These are phyloP conservation scores for Galerucella calmariensis DNA, from an alignment of 2,888 invertebrate genomes.

Conservation along the genomic window DNA sequence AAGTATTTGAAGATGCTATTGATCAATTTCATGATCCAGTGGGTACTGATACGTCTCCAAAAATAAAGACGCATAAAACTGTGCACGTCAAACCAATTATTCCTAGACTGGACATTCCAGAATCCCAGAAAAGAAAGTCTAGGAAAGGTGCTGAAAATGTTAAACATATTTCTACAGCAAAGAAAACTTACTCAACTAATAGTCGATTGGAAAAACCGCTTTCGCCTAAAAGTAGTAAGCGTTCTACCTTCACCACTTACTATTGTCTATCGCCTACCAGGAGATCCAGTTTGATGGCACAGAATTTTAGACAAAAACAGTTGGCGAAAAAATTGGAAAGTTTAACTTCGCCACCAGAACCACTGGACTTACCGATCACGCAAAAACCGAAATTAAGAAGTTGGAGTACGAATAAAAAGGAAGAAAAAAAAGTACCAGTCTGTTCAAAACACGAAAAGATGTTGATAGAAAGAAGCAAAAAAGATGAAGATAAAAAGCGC, in stretches of 20 bases:
- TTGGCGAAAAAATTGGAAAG: neutral
- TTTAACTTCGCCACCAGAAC: neutral
- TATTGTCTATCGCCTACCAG: slow-evolving; percentile 1
- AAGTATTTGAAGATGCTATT: slow-evolving; percentile 11
- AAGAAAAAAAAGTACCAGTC: neutral
- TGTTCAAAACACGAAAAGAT: too few species aligned
- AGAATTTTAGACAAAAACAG: neutral
- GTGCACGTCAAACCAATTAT: neutral
- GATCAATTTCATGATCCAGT: neutral
- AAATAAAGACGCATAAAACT: too few species aligned
- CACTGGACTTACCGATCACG: neutral
- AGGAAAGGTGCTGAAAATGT: neutral
- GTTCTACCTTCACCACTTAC: neutral
- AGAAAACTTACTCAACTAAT: neutral
- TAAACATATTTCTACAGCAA: neutral
- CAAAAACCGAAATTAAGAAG: neutral
- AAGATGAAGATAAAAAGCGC: too few species aligned
- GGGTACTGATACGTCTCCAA: too few species aligned
- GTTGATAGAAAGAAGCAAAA: too few species aligned
- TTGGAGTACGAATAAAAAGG: neutral
- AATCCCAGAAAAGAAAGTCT: neutral
- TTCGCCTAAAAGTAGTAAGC: neutral
- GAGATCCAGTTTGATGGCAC: neutral
- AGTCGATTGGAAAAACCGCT: neutral
- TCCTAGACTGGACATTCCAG: neutral